Evolutionary conservation across 2,888 invertebrate species (phyloP), one percentile per base, ranked within the genome.

Genomic region (Idaea straminata): DNA sequence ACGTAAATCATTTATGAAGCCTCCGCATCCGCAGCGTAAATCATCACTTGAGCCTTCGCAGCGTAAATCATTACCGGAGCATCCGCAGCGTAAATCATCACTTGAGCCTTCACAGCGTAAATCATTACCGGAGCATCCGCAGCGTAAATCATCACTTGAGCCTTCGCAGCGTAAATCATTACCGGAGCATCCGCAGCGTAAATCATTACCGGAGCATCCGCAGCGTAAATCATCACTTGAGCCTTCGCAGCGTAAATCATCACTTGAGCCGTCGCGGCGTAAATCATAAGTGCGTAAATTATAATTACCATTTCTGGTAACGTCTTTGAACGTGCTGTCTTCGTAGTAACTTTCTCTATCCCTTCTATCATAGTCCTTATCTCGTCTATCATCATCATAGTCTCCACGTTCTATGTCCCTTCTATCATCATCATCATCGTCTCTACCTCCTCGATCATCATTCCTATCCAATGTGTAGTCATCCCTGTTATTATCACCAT

Each of bases 401-500:
- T 57, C 57, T 57, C 7, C 57, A 57, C 15, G 57, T 13, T 57
- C 57, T 57, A 57, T 57, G 7, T 57, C 57, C 3, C 15, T 15
- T 1, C 57, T 57, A 15, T 15, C 10, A 57, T 57, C 57, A 34
- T 68, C 63, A 57, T 15, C 57, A 57, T 7, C 57, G 25, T 25
- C 25, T 25, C 25, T 25, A 25, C 3, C 25, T 25, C 57, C 57
- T 57, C 35, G 36, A 61, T 5, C 47, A n/a, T 16, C 15, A 25
- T 25, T 25, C 25, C 25, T 25, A 25, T 25, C 25, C 25, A 1
- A 25, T 25, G 25, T 25, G 25, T 25, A 25, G 25, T 25, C 25
- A 25, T 25, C 25, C 3, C 25, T 25, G n/a, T n/a, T n/a, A 4
- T 13, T 7, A 47, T 10, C 10, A 13, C 10, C 10, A 47, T 47